Percentiles rank a stretch among this genome's conserved stretches.
These are phyloP conservation scores for Drosophila chauvacae DNA, from an alignment of 1,140 invertebrate species.

Conservation along the genomic window DNA sequence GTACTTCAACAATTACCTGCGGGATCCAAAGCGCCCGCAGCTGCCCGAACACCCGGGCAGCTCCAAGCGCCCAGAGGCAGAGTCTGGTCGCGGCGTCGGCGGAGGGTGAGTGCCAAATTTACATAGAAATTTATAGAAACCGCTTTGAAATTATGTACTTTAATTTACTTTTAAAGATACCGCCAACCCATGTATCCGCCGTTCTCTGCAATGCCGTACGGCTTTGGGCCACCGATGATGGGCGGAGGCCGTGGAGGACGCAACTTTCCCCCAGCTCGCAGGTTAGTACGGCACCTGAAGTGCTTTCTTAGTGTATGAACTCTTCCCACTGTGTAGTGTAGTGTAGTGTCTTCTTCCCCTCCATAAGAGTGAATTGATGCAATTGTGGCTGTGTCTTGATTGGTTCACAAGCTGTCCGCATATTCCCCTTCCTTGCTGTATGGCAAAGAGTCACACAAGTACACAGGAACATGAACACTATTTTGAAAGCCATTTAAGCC, in stretches of 20 bases:
- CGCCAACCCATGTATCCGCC: constrained; percentile 71
- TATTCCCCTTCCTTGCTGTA: background rate
- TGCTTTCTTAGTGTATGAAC: constrained; percentile 12
- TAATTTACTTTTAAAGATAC: constrained; percentile 42
- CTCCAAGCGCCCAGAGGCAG: constrained; percentile 84
- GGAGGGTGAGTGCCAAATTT: constrained; percentile 83
- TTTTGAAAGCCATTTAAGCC: background rate
- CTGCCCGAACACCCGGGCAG: constrained; percentile 92
- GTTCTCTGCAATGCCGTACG: constrained; percentile 72
- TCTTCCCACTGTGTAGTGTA: background rate
- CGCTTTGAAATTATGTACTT: background rate
- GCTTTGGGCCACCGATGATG: constrained; percentile 75
- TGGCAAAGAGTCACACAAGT: background rate
- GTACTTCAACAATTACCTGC: constrained; percentile 99
- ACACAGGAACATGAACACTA: constrained; percentile 2
- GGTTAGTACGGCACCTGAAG: constrained; percentile 55
- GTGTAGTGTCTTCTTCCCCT: background rate
- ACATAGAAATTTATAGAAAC: background rate
- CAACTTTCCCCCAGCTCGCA: constrained; percentile 73
- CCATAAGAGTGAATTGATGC: background rate
- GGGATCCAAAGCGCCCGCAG: constrained; percentile 97
- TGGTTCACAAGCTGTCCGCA: background rate
- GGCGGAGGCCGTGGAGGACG: constrained; percentile 75
- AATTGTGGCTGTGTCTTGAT: background rate
- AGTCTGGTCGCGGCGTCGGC: constrained; percentile 84